Base-by-base conservation (phyloP, 2,797 vertebrate species). In the Sandelia bainsii region DNA sequence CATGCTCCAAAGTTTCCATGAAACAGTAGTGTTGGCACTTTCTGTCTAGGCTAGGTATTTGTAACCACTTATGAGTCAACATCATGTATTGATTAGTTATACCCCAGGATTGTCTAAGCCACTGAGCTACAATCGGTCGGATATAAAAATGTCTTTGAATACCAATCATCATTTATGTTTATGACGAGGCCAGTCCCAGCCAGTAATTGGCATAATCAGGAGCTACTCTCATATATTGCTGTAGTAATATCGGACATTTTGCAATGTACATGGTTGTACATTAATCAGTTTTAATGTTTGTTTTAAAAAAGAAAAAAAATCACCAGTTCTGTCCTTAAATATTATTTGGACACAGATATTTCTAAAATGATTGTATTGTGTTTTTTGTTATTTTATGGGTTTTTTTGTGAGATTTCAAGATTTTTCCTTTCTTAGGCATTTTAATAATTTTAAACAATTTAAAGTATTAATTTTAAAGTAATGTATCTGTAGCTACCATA, bases 1-100 rank as follows among this genome's bases (percentile, higher is more conserved):
- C 61, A 74, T 62, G 44, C 60, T 83, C 44, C 50, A 79, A 74
- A 75, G 68, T 88, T 81, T 90, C 84, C 80, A 83, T 78, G 84
- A 89, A 78, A 89, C 77, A 77, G 60, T 44, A 57, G 64, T 73
- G 58, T 39, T 39, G 1, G 12, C 1, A 52, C 60, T 72, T 60
- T 76, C 42, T 56, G 64, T 62, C 56, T n/a, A 58, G 69, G 72
- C 32, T 23, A 34, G n/a, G 51, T 51, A 39, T 69, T 80, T 89
- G 72, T 88, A 54, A 80, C 44, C 69, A 77, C 72, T 78, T 75
- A 61, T 45, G 49, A 77, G 57, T 40, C 57, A 68, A 64, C 84
- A 87, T 80, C 66, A 58, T 69, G 75, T 78, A 53, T 62, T 56
- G 54, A 80, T 87, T 80, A 76, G 42, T 39, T 48, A 56, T 32